phyloP scores from a whole-genome alignment of 2,797 vertebrate species.

The Semotilus atromaculatus region DNA sequence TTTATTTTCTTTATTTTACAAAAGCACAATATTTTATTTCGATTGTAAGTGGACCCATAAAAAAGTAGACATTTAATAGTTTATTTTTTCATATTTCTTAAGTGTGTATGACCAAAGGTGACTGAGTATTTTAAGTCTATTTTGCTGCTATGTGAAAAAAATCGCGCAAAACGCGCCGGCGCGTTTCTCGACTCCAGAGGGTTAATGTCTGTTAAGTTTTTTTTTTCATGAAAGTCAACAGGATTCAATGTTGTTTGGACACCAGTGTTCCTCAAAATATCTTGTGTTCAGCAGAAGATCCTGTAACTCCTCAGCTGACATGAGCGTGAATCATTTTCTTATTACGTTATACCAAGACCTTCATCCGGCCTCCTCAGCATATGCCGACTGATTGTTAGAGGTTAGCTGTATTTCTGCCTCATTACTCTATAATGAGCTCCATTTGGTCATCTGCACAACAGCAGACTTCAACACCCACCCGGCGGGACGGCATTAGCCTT shows the following conservation, averaged over 20 bases:
- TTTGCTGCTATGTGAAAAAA: no score
- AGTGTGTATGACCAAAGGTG: no score
- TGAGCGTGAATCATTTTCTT: background rate
- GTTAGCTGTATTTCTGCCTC: constrained; percentile 37
- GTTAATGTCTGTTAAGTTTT: no score
- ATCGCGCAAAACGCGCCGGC: no score
- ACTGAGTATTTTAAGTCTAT: no score
- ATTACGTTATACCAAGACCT: background rate
- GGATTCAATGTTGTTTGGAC: background rate
- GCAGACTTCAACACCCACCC: constrained; percentile 55
- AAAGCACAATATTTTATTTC: no score
- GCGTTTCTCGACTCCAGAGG: no score
- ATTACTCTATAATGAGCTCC: constrained; percentile 53
- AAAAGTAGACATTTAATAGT: no score
- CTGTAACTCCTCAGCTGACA: background rate
- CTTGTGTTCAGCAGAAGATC: background rate
- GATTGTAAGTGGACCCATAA: no score
- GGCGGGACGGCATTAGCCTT: constrained; percentile 54
- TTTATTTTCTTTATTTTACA: no score
- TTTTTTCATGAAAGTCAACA: background rate
- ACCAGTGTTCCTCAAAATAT: background rate
- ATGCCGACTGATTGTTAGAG: background rate
- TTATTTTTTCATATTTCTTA: no score
- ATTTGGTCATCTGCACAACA: constrained; percentile 51
- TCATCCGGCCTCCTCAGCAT: background rate